Evolutionary conservation across 1,140 invertebrate genomes (phyloP), one percentile per base, ranked within the genome.

Genomic region (Ostrea denselamellosa): DNA sequence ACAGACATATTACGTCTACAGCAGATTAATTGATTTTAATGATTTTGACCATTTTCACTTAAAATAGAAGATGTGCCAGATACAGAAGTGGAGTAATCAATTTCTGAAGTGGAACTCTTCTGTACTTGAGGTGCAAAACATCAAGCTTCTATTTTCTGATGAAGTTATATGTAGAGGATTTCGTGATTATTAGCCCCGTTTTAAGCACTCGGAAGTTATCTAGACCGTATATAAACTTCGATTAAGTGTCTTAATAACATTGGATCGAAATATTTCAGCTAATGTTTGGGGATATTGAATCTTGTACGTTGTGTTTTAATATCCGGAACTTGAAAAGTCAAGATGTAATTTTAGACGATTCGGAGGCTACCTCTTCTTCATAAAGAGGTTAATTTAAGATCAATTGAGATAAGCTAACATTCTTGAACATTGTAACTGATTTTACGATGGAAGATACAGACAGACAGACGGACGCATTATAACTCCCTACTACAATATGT

Each of bases 251-350:
- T 0, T 17, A 62, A 62, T 62, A 19, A 62, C 56, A 62, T 19
- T 17, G 56, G 56, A 12, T 19, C 56, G 56, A 19, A 58, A 1
- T n/a, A n/a, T 44, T 5, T 44, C 34, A 44, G 34, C 34, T 44
- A 44, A 44, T 44, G 12, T 14, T 28, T 34, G 10, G 22, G 12
- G 28, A 34, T 28, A 12, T 25, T 28, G 28, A 77, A 25, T 14
- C 68, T 77, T 77, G 25, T 77, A 77, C 28, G 12, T 34, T 17
- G 68, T 77, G 68, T 77, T 14, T 77, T 77, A 77, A 77, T 77
- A 77, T 77, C 68, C 68, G 68, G 68, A 17, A 77, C 8, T 28
- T 77, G 68, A 77, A 77, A 34, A 28, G 68, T 34, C 68, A 77
- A 17, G 68, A 77, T 77, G 68, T 14, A n/a, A 17, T 19, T n/a